phyloP scores from a whole-genome alignment of 2,797 vertebrate species.

The Phyllotis vaccarum region DNA sequence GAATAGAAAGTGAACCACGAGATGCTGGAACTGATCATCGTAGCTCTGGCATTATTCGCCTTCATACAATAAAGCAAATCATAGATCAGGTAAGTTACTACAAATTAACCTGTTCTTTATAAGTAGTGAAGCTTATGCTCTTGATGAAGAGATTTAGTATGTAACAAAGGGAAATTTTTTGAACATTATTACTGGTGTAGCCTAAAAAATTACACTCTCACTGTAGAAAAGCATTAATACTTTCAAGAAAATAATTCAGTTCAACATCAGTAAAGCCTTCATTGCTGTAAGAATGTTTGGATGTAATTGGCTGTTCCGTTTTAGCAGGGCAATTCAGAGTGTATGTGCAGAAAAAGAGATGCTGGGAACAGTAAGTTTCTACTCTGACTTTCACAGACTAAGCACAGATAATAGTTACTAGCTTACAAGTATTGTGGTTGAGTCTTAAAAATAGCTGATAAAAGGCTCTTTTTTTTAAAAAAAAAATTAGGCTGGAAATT shows the following conservation, averaged over 20 bases:
- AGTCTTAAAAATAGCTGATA: not conserved
- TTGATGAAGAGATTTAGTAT: not conserved
- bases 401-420: not conserved
- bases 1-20: slow-evolving; percentile 97
- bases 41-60: slow-evolving; percentile 99
- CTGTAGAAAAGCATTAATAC: not conserved
- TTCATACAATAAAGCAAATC: slow-evolving; percentile 99
- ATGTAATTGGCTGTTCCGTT: too few species aligned
- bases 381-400: not conserved
- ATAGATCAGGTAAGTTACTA: slow-evolving; percentile 95
- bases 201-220: not conserved
- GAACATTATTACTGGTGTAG: not conserved
- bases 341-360: not conserved
- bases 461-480: not conserved
- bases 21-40: slow-evolving; percentile 99
- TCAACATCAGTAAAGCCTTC: not conserved
- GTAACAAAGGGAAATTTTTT: not conserved
- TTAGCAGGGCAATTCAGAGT: not conserved
- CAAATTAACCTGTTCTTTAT: not conserved
- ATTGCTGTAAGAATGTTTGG: not conserved
- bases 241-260: not conserved
- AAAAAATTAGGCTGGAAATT: slow-evolving; percentile 26
- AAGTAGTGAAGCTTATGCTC: not conserved
- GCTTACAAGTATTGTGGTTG: not conserved
- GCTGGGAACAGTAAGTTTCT: not conserved